These are phyloP conservation scores for Serranochromis macrocephalus DNA, from an alignment of 2,113 vertebrate species.

Conservation along the genomic window DNA sequence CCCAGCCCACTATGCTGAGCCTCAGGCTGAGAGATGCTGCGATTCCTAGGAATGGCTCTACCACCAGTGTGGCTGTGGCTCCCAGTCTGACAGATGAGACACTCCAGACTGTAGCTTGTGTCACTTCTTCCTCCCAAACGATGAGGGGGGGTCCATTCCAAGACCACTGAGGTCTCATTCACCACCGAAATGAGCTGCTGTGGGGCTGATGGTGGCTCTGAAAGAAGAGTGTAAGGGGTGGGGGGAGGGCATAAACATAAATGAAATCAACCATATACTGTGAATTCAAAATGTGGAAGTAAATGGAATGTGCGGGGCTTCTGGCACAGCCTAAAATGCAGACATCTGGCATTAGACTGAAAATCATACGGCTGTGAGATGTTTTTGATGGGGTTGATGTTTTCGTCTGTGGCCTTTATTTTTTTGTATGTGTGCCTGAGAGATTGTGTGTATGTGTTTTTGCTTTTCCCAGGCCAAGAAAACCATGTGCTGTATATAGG, in stretches of 20 bases:
- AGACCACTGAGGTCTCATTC: slow-evolving; percentile 93
- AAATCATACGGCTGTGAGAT: slow-evolving; percentile 25
- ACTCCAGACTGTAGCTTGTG: slow-evolving; percentile 89
- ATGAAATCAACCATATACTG: not conserved
- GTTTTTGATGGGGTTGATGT: slow-evolving; percentile 46
- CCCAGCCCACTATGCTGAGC: slow-evolving; percentile 12
- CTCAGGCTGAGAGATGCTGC: slow-evolving; percentile 18
- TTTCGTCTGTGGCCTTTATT: slow-evolving; percentile 43
- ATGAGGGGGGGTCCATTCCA: slow-evolving; percentile 91
- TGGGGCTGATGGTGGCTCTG: slow-evolving; percentile 90
- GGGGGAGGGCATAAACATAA: not conserved
- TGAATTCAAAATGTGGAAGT: not conserved
- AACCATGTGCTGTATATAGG: slow-evolving; percentile 58
- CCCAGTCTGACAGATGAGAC: slow-evolving; percentile 78
- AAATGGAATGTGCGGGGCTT: not conserved
- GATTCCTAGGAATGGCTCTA: slow-evolving; percentile 31
- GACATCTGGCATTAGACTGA: slow-evolving; percentile 47
- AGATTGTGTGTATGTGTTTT: slow-evolving; percentile 24
- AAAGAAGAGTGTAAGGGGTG: not conserved
- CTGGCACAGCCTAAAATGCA: slow-evolving; percentile 12
- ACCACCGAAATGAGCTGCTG: slow-evolving; percentile 95
- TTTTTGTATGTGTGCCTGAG: not conserved
- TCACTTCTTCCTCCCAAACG: slow-evolving; percentile 87
- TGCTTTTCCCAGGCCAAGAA: slow-evolving; percentile 53
- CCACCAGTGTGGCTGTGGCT: not conserved